These are phyloP conservation scores for Elegia similella DNA, from an alignment of 2,888 invertebrate genomes.

Conservation along the genomic window DNA sequence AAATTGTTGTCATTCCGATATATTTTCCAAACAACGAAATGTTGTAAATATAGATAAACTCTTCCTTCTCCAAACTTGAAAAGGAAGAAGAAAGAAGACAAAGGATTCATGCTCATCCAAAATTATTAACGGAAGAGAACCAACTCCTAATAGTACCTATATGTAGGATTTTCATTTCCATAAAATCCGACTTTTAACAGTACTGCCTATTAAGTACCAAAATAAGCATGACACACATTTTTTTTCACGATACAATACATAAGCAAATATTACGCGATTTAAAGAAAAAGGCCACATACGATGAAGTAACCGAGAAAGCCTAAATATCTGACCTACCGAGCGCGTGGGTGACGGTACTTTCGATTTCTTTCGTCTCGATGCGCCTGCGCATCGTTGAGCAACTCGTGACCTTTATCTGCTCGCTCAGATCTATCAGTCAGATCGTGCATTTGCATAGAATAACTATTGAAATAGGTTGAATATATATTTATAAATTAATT, in stretches of 20 bases:
- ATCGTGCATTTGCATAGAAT: constrained; percentile 31
- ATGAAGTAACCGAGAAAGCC: constrained; percentile 64
- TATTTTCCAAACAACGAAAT: no score
- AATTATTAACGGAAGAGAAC: no score
- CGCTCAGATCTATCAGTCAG: constrained; percentile 30
- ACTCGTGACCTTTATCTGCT: constrained; percentile 52
- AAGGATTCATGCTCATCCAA: no score
- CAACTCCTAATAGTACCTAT: no score
- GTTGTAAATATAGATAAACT: no score
- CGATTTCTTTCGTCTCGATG: constrained; percentile 52
- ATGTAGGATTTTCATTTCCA: no score
- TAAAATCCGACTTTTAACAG: no score
- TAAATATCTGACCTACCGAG: constrained; percentile 51
- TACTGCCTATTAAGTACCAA: neutral
- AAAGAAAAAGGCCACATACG: constrained; percentile 53
- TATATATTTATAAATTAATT: neutral
- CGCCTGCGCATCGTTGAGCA: constrained; percentile 44
- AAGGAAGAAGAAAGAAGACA: no score
- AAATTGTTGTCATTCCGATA: no score
- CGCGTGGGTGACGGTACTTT: constrained; percentile 54
- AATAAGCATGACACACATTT: neutral
- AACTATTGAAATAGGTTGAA: constrained; percentile 22
- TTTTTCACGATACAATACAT: constrained; percentile 25
- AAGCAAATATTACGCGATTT: constrained; percentile 40
- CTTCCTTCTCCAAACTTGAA: no score